phyloP scores from a whole-genome alignment of 2,888 invertebrate species.

The Allacma fusca region DNA sequence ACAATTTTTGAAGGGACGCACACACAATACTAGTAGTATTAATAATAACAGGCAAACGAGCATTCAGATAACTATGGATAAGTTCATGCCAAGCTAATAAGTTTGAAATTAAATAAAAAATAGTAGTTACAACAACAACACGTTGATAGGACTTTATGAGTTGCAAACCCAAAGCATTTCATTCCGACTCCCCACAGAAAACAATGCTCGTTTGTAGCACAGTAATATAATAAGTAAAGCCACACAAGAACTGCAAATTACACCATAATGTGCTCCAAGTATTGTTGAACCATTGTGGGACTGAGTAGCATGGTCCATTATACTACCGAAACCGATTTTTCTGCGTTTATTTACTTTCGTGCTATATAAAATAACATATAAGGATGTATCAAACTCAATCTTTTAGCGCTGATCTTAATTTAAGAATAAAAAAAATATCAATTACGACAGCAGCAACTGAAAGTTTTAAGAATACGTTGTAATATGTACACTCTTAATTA shows the following conservation, averaged over 20 bases:
- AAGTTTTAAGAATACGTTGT: not conserved
- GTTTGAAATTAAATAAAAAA: no score
- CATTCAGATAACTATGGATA: no score
- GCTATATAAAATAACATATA: no score
- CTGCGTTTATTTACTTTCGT: not conserved
- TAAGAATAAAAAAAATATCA: constrained; percentile 29
- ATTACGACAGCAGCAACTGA: constrained; percentile 10
- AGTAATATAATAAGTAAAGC: constrained; percentile 10
- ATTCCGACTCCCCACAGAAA: constrained; percentile 33
- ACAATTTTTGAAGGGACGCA: no score
- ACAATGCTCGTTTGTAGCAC: constrained; percentile 18
- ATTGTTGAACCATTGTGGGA: constrained; percentile 21
- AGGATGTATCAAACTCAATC: not conserved
- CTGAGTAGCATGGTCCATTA: constrained; percentile 7
- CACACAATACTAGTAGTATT: no score
- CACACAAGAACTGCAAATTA: constrained; percentile 23
- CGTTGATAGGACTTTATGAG: constrained; percentile 39
- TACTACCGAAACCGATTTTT: not conserved
- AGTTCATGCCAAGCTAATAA: no score
- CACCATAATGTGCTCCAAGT: constrained; percentile 18
- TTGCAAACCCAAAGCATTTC: constrained; percentile 46
- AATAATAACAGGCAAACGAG: no score
- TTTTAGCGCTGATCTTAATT: not conserved
- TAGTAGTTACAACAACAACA: not conserved
- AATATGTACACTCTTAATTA: no score